Evolutionary conservation across 2,888 invertebrate species (phyloP), one percentile per base, ranked within the genome.

Genomic region (Ophion obscuratus): DNA sequence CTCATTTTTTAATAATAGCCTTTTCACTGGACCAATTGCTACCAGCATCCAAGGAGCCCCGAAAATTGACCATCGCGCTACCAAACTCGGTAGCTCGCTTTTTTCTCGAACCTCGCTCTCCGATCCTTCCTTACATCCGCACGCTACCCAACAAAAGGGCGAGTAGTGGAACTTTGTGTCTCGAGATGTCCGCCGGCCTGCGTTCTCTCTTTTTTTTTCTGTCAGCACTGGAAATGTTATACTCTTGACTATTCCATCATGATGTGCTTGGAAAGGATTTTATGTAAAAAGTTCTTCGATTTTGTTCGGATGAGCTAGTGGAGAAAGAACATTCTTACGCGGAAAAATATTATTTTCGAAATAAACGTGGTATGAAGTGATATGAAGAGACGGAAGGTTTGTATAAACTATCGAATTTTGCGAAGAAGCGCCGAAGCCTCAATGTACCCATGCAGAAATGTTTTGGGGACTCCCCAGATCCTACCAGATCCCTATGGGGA

Each of bases 1-100:
- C 78, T 81, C 79, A 74, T 78, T 82, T 85, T 78, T 85, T 85
- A 76, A 78, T 79, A 82, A 85, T 75, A 85, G 74, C 36, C 64
- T 85, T 73, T 82, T 62, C 68, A 20, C 77, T 62, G 74, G 44
- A 73, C 67, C 83, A 83, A 83, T 78, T 57, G 73, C 73, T 78
- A 83, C 77, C 77, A 81, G 68, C 70, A 77, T 77, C 77, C n/a
- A 59, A 62, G 68, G 24, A 68, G 77, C 20, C 24, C n/a, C 11
- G n/a, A 44, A 66, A 71, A 82, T 82, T 77, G 77, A 82, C 57
- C 77, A 36, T 66, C 82, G 53, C 53, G 53, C 17, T 40, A 64
- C 71, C 82, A 77, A 82, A 82, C 57, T 77, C 77, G 77, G 82
- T 77, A 77, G 82, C 82, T n/a, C 71, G 36, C 66, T 82, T 71